Base-by-base conservation (phyloP, 23 tunicate genomes). In the Trididemnum nubilum region DNA sequence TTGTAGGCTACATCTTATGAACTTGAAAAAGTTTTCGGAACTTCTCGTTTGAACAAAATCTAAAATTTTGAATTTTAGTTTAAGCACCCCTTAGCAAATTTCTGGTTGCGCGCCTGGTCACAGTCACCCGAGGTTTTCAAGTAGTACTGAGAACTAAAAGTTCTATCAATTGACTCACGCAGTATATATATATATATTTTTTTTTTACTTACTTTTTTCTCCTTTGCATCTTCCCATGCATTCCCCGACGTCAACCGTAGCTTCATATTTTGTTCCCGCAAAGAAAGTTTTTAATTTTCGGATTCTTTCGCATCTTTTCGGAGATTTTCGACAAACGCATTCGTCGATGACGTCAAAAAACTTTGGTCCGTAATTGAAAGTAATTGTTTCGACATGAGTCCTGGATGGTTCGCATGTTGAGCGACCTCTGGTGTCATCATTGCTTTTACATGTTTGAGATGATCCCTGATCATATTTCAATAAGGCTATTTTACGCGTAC, bases 301-400 rank as follows among this genome's bases (percentile, higher is more conserved):
- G 80, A 85, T 57, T 30, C 96, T 67, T 63, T 80, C 79, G 77
- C 96, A 90, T 35, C 83, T 35, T 65, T 90, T 90, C 72, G 86
- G 81, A 28, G 52, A 51, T 64, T 79, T 80, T 73, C 89, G 86
- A 69, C 88, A 90, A 3, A 36, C 70, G 35, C 96, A 90, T 35
- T 88, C 84, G 34, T 90, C 96, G 0, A 90, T 85, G 64, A 90
- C 86, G 79, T 90, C 89, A 85, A 32, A 73, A 38, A 63, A 64
- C 61, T 85, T 73, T 28, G 86, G 85, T 34, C 96, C 89, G 33
- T 52, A 67, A 29, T 61, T 36, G 34, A 80, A 33, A 22, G 82
- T 36, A 51, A 90, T 73, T 12, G 88, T 64, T 73, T 90, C 96
- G 1, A 85, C 89, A 38, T 80, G 85, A 35, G 33, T 74, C 21